phyloP scores from a whole-genome alignment of 2,113 vertebrate genomes.

The Sinocyclocheilus maitianheensis region DNA sequence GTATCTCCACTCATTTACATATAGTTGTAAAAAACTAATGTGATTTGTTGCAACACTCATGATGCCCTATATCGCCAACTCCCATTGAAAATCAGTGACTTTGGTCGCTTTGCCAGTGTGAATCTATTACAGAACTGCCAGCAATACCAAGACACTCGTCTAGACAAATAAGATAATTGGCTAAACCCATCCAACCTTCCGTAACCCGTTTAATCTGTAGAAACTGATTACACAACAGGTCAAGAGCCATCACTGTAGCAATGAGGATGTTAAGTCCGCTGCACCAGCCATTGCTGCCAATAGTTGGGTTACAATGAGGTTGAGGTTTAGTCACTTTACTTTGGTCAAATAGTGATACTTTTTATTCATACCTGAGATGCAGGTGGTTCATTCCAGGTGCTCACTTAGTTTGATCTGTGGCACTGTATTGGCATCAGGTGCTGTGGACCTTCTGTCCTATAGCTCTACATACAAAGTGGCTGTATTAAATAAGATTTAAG shows the following conservation, averaged over 20 bases:
- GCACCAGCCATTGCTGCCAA: constrained; percentile 4
- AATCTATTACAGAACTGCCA: constrained; percentile 9
- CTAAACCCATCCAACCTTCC: constrained; percentile 9
- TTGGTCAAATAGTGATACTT: not conserved
- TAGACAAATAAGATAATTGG: constrained; percentile 22
- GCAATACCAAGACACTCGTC: constrained; percentile 18
- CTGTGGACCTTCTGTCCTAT: not conserved
- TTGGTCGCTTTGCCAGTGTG: not conserved
- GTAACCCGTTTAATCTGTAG: constrained; percentile 12
- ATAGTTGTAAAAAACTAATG: not conserved
- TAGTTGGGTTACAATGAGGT: constrained; percentile 7
- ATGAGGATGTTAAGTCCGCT: not conserved
- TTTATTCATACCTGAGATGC: constrained; percentile 4
- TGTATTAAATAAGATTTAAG: not conserved
- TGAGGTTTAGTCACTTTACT: not conserved
- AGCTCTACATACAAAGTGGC: not conserved
- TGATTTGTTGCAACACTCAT: not conserved
- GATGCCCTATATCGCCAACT: not conserved
- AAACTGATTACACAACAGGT: constrained; percentile 28
- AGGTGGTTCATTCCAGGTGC: not conserved
- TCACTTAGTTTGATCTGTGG: not conserved
- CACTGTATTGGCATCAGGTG: not conserved
- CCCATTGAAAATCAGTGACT: not conserved
- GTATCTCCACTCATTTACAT: not conserved
- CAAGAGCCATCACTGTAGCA: constrained; percentile 24